These are phyloP conservation scores for Agrenia bidenticulata DNA, from an alignment of 2,888 invertebrate genomes.

Conservation along the genomic window DNA sequence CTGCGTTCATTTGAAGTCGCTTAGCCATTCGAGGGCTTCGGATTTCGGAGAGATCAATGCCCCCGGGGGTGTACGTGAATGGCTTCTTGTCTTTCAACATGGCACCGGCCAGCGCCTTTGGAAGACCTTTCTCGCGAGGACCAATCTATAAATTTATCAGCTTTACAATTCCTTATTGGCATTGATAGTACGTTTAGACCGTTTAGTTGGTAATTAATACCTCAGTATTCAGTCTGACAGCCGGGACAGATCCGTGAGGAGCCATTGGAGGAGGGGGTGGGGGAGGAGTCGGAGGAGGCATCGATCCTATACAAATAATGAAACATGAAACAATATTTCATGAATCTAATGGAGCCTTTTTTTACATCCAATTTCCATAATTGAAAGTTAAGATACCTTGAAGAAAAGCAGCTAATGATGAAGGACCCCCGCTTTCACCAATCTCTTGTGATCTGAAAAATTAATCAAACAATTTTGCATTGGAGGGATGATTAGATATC, in stretches of 20 bases:
- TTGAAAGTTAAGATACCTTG: neutral
- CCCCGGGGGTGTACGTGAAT: constrained; percentile 94
- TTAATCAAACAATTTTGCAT: neutral
- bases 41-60: constrained; percentile 85
- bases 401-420: neutral
- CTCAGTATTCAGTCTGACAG: constrained; percentile 60
- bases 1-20: constrained; percentile 70
- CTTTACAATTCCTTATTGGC: no score
- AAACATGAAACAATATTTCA: neutral
- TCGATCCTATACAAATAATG: neutral
- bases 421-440: neutral
- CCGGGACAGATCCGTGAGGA: constrained; percentile 60
- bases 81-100: constrained; percentile 95
- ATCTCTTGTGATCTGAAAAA: neutral
- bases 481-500: no score
- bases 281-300: constrained; percentile 58
- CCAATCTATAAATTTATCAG: constrained; percentile 45
- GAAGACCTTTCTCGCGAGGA: constrained; percentile 61
- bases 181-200: no score
- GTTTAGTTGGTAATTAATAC: constrained; percentile 55
- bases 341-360: neutral
- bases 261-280: constrained; percentile 62
- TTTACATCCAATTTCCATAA: neutral
- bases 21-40: constrained; percentile 86
- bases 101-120: constrained; percentile 86